These are phyloP conservation scores for Drosophila ochracea DNA, from an alignment of 2,888 invertebrate genomes.

Conservation along the genomic window DNA sequence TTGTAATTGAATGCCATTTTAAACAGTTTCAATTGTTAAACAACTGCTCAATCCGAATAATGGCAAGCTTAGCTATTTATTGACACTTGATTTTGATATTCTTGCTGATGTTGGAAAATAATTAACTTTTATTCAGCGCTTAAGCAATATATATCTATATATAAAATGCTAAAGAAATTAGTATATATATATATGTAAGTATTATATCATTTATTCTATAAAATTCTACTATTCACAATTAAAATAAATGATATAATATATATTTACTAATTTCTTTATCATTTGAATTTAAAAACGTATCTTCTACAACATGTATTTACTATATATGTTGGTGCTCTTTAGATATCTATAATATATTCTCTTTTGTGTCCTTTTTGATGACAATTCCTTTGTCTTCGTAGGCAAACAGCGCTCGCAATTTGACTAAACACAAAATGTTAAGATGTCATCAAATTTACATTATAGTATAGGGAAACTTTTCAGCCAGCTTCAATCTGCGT, in stretches of 20 bases:
- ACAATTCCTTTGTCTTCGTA: neutral
- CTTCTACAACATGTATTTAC: neutral
- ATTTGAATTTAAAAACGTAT: neutral
- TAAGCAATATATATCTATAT: neutral
- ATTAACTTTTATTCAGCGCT: neutral
- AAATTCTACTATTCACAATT: neutral
- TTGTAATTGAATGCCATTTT: neutral
- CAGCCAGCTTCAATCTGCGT: slow-evolving; percentile 39
- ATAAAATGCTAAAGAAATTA: too few species aligned
- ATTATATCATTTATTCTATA: too few species aligned
- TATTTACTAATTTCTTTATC: neutral
- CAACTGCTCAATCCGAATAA: neutral
- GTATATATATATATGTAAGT: too few species aligned
- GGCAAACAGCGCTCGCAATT: slow-evolving; percentile 11
- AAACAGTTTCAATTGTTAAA: neutral
- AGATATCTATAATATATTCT: neutral
- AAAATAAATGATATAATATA: neutral
- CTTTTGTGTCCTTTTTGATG: slow-evolving; percentile 4
- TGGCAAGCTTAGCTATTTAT: neutral
- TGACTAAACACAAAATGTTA: slow-evolving; percentile 13
- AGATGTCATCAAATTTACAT: slow-evolving; percentile 37
- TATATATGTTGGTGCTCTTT: neutral
- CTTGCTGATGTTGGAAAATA: neutral
- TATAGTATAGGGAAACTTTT: slow-evolving; percentile 22
- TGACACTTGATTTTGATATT: neutral